Conservation (phyloP, 2,888 invertebrate species). For the Lobophora halterata region DNA sequence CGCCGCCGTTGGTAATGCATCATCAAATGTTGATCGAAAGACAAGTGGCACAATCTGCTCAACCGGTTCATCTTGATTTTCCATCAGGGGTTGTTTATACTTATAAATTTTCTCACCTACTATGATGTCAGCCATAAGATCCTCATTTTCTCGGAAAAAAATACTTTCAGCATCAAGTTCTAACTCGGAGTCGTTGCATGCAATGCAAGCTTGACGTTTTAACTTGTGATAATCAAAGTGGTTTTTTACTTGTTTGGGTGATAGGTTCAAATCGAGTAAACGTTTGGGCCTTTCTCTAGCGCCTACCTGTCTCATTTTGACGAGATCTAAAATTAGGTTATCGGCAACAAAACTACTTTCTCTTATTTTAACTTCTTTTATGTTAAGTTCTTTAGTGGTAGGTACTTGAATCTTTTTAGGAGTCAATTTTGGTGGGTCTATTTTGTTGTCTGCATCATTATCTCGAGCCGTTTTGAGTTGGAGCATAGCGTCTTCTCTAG, state of each 20-base stretch:
- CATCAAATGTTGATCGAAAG: conserved; percentile 38
- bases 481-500: conserved; percentile 5
- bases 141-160: conserved; percentile 31
- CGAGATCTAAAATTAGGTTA: conserved; percentile 40
- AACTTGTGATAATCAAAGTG: conserved; percentile 13
- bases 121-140: conserved; percentile 40
- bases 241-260: conserved; percentile 6
- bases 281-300: conserved; percentile 4
- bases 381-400: conserved; percentile 27
- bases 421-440: not conserved
- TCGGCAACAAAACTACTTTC: conserved; percentile 35
- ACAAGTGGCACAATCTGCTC: conserved; percentile 36
- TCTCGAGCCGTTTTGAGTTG: conserved; percentile 26
- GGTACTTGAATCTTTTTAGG: conserved; percentile 1
- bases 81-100: conserved; percentile 32
- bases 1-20: conserved; percentile 10
- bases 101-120: conserved; percentile 50
- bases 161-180: conserved; percentile 28
- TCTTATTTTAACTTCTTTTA: conserved; percentile 39
- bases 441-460: not conserved
- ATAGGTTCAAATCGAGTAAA: conserved; percentile 9
- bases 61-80: conserved; percentile 28
- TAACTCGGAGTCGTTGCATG: conserved; percentile 40
- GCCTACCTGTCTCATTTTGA: conserved; percentile 36
- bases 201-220: conserved; percentile 24